phyloP scores from a whole-genome alignment of 2,113 vertebrate species.

The Manacus vitellinus region DNA sequence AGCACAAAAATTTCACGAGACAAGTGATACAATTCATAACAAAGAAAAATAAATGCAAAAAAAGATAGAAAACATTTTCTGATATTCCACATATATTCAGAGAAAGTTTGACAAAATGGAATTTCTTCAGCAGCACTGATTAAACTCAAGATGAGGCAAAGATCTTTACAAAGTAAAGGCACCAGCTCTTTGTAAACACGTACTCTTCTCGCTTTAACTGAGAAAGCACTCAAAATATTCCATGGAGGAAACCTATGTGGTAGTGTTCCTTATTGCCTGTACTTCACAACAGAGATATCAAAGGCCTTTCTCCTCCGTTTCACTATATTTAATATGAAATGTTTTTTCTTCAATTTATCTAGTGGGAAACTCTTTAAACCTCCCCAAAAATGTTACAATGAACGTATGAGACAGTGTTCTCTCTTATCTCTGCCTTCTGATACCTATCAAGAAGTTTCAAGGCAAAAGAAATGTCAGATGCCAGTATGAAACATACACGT shows the following conservation, averaged over 20 bases:
- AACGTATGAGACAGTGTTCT: not conserved
- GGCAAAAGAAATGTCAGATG: conserved; percentile 22
- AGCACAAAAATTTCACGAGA: not conserved
- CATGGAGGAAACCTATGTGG: not conserved
- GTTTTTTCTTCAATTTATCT: not conserved
- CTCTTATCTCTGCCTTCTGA: not conserved
- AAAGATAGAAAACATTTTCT: not conserved
- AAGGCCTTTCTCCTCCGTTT: conserved; percentile 1
- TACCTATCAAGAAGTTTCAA: conserved; percentile 2
- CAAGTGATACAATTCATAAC: not conserved
- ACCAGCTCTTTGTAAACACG: conserved; percentile 63
- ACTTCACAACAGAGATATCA: not conserved
- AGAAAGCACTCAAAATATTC: conserved; percentile 34
- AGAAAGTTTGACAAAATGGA: not conserved
- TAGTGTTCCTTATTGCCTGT: not conserved
- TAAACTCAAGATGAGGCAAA: conserved; percentile 51
- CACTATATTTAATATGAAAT: not conserved
- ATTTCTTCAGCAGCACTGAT: conserved; percentile 56
- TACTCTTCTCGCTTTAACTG: conserved; percentile 38
- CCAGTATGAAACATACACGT: not conserved
- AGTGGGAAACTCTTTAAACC: not conserved
- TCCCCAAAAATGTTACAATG: not conserved
- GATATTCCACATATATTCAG: conserved; percentile 14
- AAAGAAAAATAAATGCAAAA: not conserved
- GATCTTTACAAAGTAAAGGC: conserved; percentile 65